These are phyloP conservation scores for Caenorhabditis elegans DNA, from an alignment of 1,140 invertebrate genomes.

Conservation along the genomic window WBcel235 BX284605.5:8257001-8257500, in stretches of 20 bases:
- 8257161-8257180: not conserved
- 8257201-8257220: too few species aligned
- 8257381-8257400: not conserved
- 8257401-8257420: not conserved
- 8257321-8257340: conserved; percentile 12
- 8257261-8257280: not conserved
- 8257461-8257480: not conserved
- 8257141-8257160: not conserved
- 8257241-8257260: not conserved
- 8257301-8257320: not conserved
- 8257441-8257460: conserved; percentile 36
- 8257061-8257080: not conserved
- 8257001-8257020: not conserved
- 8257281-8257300: not conserved
- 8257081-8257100: not conserved
- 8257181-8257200: not conserved
- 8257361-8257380: not conserved
- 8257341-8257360: conserved; percentile 7
- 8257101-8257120: not conserved
- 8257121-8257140: not conserved
- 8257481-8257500: not conserved
- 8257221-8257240: too few species aligned
- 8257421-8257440: not conserved
- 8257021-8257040: not conserved
- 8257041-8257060: not conserved